phyloP scores from a whole-genome alignment of 2,888 invertebrate species.

The Adelphocoris suturalis region DNA sequence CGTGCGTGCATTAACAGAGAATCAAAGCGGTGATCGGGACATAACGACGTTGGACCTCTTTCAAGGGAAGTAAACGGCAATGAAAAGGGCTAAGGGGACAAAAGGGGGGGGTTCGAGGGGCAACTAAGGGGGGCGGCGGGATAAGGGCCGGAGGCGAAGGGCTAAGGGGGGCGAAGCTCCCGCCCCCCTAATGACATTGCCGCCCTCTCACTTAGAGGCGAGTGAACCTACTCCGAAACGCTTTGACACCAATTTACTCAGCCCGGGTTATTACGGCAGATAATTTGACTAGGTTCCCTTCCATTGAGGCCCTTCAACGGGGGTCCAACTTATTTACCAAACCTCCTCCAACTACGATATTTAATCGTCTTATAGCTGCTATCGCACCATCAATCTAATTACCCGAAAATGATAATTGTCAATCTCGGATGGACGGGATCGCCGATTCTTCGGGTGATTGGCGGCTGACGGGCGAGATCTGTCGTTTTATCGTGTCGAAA shows the following conservation, averaged over 20 bases:
- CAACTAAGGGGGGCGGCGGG: no score
- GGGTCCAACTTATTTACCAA: slow-evolving; percentile 42
- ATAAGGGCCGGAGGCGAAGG: neutral
- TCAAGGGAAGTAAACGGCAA: slow-evolving; percentile 10
- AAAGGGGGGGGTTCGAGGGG: no score
- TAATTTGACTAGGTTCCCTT: slow-evolving; percentile 69
- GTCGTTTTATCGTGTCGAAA: no score
- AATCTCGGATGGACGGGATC: neutral
- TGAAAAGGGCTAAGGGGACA: slow-evolving; percentile 11
- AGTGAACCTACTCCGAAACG: slow-evolving; percentile 63
- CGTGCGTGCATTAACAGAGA: slow-evolving; percentile 61
- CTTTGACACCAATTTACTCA: slow-evolving; percentile 71
- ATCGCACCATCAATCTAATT: slow-evolving; percentile 18
- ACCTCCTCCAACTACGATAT: slow-evolving; percentile 43
- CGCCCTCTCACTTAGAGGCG: slow-evolving; percentile 64
- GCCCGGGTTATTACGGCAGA: slow-evolving; percentile 69
- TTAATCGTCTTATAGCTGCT: slow-evolving; percentile 14
- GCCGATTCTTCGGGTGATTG: no score
- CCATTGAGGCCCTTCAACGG: slow-evolving; percentile 54
- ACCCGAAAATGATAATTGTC: neutral
- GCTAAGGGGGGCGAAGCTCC: neutral
- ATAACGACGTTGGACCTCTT: slow-evolving; percentile 58
- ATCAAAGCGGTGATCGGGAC: slow-evolving; percentile 65
- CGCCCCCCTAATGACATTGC: slow-evolving; percentile 64
- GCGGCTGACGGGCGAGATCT: no score